Evolutionary conservation across 2,888 invertebrate species (phyloP).

Genomic region (Dicyrtoma fusca): DNA sequence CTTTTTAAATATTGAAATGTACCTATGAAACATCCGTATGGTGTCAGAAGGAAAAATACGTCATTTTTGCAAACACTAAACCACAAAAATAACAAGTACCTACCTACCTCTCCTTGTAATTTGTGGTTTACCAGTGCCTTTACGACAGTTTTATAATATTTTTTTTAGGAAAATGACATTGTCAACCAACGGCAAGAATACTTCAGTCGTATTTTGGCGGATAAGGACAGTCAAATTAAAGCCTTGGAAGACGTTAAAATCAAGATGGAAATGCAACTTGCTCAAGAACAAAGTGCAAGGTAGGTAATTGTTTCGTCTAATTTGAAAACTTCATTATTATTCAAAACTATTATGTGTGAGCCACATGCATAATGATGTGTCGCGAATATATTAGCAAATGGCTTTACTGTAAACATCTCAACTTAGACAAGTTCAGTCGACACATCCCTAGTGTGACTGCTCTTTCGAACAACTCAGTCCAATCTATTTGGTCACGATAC

Average conservation of each 20-base stretch:
- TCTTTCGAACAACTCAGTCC: not conserved
- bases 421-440: no score
- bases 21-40: no score
- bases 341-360: not conserved
- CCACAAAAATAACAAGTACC: no score
- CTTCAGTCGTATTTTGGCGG: conserved; percentile 29
- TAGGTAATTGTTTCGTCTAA: not conserved
- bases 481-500: not conserved
- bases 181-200: conserved; percentile 25
- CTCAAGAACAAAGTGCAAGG: conserved; percentile 33
- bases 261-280: conserved; percentile 32
- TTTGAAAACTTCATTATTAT: not conserved
- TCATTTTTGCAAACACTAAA: no score
- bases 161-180: conserved; percentile 31
- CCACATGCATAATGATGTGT: no score
- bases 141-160: not conserved
- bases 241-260: conserved; percentile 34
- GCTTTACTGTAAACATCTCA: no score
- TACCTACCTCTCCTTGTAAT: no score
- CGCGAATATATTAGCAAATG: no score
- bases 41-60: no score
- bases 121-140: not conserved
- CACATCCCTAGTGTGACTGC: no score
- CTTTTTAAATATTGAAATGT: not conserved
- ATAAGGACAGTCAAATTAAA: conserved; percentile 39